Conservation (phyloP, 2,888 invertebrate genomes). For the Dicycla oo region DNA sequence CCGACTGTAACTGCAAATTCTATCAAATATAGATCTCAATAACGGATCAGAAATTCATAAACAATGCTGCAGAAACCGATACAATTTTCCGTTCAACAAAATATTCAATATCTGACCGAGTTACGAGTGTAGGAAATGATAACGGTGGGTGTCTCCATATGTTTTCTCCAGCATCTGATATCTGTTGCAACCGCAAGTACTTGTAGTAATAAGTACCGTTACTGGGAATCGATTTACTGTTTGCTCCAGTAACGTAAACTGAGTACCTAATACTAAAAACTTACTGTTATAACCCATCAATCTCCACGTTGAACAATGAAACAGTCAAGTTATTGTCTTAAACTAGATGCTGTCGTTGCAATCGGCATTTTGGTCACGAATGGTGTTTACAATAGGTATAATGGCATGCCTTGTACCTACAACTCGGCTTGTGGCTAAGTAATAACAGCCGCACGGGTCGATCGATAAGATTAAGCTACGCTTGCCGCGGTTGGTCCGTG, state of each 20-base stretch:
- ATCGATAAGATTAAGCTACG: no score
- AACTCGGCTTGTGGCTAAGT: no score
- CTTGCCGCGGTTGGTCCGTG: no score
- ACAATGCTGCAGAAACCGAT: slow-evolving; percentile 43
- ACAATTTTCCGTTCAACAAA: slow-evolving; percentile 48
- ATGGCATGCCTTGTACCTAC: no score
- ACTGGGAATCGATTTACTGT: slow-evolving; percentile 41
- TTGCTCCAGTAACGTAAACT: slow-evolving; percentile 15
- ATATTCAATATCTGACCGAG: slow-evolving; percentile 46
- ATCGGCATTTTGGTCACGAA: no score
- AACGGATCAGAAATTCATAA: slow-evolving; percentile 43
- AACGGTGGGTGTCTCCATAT: slow-evolving; percentile 19
- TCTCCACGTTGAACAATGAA: neutral
- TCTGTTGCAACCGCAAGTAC: slow-evolving; percentile 46
- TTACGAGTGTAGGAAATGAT: slow-evolving; percentile 11
- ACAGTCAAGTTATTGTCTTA: neutral
- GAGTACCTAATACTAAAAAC: slow-evolving; percentile 5
- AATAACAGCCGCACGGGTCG: no score
- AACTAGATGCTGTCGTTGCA: no score
- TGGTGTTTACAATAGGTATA: no score
- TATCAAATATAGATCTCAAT: slow-evolving; percentile 36
- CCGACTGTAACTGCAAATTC: slow-evolving; percentile 11
- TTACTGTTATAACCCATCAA: neutral
- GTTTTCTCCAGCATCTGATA: slow-evolving; percentile 46
- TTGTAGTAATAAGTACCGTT: slow-evolving; percentile 40